These are phyloP conservation scores for Sebastes variabilis DNA, from an alignment of 2,797 vertebrate genomes.

Conservation along the genomic window DNA sequence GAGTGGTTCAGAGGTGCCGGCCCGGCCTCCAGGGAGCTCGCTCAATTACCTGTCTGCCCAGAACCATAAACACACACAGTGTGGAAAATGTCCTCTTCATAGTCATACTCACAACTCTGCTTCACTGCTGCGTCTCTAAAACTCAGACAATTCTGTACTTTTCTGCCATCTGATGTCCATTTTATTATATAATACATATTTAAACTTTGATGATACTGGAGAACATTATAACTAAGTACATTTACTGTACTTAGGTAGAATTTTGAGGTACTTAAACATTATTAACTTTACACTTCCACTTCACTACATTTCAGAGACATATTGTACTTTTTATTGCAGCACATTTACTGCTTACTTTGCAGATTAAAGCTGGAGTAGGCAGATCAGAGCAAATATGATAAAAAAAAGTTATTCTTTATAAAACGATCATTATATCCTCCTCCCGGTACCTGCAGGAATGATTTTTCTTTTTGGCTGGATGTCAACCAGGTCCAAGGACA, in stretches of 20 bases:
- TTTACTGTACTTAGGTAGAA: not conserved
- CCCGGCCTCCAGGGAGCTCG: not conserved
- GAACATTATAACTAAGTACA: not conserved
- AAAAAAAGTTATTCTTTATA: no score
- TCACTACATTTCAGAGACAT: not conserved
- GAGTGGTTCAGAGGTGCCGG: conserved; percentile 5
- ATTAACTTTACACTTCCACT: not conserved
- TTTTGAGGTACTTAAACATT: not conserved
- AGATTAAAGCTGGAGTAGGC: no score
- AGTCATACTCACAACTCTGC: no score
- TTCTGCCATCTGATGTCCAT: not conserved
- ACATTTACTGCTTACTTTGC: no score
- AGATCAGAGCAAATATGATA: no score
- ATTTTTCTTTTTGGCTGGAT: not conserved
- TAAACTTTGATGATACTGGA: not conserved
- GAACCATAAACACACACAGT: not conserved
- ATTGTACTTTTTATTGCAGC: fast-evolving
- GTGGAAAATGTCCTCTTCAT: not conserved
- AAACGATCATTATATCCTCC: not conserved
- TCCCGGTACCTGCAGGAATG: not conserved
- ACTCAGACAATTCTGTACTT: not conserved
- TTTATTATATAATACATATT: not conserved
- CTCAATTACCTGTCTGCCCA: conserved; percentile 19
- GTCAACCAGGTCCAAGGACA: not conserved
- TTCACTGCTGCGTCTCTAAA: not conserved